Conservation (phyloP, 2,888 invertebrate species). For the Gymnoscelis rufifasciata region DNA sequence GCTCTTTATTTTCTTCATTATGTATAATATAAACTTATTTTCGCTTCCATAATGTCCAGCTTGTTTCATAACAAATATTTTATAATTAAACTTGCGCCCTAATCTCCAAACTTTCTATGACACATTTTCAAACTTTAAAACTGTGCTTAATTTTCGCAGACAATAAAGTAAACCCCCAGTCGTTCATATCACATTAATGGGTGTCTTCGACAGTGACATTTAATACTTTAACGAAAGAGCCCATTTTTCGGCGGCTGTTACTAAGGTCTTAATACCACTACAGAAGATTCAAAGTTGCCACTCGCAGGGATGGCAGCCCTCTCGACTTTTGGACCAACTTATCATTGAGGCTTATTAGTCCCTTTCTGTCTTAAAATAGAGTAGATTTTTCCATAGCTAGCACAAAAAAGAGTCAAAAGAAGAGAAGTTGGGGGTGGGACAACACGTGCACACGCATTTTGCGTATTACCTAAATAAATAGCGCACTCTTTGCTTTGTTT, state of each 20-base stretch:
- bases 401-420: constrained; percentile 28
- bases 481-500: constrained; percentile 47
- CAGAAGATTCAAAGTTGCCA: constrained; percentile 37
- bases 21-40: background rate
- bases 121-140: constrained; percentile 35
- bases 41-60: too few species aligned
- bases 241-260: constrained; percentile 35
- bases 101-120: constrained; percentile 27
- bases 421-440: constrained; percentile 41
- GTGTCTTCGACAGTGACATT: constrained; percentile 70
- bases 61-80: too few species aligned
- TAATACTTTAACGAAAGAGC: constrained; percentile 69
- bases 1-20: too few species aligned
- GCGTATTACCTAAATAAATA: constrained; percentile 76
- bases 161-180: constrained; percentile 60
- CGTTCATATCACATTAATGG: constrained; percentile 72
- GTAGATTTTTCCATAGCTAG: constrained; percentile 28
- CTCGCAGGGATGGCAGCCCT: constrained; percentile 15
- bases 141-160: constrained; percentile 63
- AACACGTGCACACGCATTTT: constrained; percentile 73
- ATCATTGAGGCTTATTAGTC: constrained; percentile 14
- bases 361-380: constrained; percentile 25
- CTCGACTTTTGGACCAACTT: constrained; percentile 21
- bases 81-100: constrained; percentile 3
- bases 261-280: constrained; percentile 19